These are phyloP conservation scores for Stenichneumon culpator DNA, from an alignment of 2,888 invertebrate species.

Conservation along the genomic window DNA sequence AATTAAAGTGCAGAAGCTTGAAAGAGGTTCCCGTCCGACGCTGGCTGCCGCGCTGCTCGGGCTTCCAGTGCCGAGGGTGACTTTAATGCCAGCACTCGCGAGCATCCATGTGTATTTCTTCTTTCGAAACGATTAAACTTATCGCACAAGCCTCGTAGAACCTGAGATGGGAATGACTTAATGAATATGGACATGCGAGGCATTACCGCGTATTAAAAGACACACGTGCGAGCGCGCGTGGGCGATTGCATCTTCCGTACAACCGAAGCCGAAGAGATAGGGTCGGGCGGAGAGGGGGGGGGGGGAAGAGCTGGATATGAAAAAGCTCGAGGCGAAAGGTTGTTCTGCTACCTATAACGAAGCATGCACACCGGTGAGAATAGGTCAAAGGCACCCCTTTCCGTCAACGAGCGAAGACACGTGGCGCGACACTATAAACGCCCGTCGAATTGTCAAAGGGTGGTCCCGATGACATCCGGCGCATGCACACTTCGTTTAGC, in stretches of 20 bases:
- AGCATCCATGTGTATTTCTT: constrained; percentile 27
- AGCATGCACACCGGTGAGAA: constrained; percentile 39
- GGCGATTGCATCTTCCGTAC: constrained; percentile 32
- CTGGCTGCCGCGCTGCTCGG: neutral
- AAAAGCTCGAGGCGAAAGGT: constrained; percentile 22
- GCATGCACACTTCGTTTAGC: constrained; percentile 22
- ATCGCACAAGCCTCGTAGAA: neutral
- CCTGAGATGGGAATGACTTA: constrained; percentile 78
- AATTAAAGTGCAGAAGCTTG: constrained; percentile 65
- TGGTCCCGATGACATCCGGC: neutral
- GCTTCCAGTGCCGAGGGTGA: constrained; percentile 43
- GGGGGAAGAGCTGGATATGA: neutral
- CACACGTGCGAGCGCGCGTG: constrained; percentile 62
- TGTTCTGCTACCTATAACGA: constrained; percentile 39
- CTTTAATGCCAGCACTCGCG: constrained; percentile 62
- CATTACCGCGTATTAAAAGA: constrained; percentile 81
- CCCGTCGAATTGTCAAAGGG: constrained; percentile 19
- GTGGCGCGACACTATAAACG: constrained; percentile 47
- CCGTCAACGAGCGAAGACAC: constrained; percentile 35
- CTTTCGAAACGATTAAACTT: constrained; percentile 25
- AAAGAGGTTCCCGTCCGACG: constrained; percentile 38
- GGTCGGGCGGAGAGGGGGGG: too few species aligned
- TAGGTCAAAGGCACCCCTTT: constrained; percentile 43
- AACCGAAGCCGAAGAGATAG: neutral
- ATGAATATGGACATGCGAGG: constrained; percentile 84